Percentiles rank a stretch among this genome's conserved stretches.
Conservation (phyloP, 2,797 vertebrate species). For the Acanthis flammea region DNA sequence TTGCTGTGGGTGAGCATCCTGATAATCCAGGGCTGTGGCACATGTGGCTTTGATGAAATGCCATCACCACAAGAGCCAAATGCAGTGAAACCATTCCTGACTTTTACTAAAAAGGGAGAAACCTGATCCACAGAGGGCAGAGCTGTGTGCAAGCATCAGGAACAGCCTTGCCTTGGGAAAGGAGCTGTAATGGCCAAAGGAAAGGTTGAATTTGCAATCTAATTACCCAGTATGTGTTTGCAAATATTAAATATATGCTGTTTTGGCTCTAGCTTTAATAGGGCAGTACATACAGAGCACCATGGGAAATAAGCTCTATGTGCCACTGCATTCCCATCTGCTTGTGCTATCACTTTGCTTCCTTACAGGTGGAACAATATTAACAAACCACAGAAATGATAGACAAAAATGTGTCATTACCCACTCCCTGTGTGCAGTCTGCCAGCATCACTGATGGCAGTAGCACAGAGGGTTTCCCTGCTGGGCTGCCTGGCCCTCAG, state of each 20-base stretch:
- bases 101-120: not conserved
- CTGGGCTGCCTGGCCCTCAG: accelerated
- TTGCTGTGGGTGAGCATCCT: not conserved
- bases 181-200: not conserved
- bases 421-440: not conserved
- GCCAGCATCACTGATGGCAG: not conserved
- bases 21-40: not conserved
- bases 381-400: not conserved
- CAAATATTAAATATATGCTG: not conserved
- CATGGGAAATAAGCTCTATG: not conserved
- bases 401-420: not conserved
- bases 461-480: not conserved
- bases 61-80: not conserved
- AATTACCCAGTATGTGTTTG: not conserved
- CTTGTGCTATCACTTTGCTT: not conserved
- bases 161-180: not conserved
- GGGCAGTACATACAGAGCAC: not conserved
- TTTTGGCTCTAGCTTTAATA: not conserved
- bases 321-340: not conserved
- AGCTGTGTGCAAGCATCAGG: not conserved
- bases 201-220: not conserved
- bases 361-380: not conserved
- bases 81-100: not conserved
- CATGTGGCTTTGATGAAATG: not conserved
- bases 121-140: not conserved